phyloP scores from a whole-genome alignment of 2,888 invertebrate genomes.

The Hyalella azteca region DNA sequence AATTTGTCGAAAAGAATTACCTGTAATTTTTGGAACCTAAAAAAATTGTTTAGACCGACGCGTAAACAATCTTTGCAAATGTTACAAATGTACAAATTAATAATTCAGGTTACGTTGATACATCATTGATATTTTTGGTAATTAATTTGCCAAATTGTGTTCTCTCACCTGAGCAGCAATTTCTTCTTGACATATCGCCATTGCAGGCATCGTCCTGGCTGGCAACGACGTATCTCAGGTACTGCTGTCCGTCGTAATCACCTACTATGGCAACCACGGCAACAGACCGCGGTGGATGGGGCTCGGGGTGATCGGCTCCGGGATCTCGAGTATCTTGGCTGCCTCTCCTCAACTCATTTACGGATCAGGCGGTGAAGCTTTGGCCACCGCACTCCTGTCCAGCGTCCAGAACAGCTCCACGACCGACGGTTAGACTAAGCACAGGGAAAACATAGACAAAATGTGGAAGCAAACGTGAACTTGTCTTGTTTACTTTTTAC shows the following conservation, averaged over 20 bases:
- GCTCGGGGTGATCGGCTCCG: slow-evolving; percentile 47
- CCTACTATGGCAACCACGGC: slow-evolving; percentile 57
- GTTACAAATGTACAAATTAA: no score
- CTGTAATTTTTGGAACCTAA: no score
- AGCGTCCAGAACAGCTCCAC: neutral
- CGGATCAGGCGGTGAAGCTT: slow-evolving; percentile 53
- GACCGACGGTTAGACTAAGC: neutral
- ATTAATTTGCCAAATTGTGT: no score
- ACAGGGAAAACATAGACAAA: neutral
- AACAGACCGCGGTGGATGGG: slow-evolving; percentile 56
- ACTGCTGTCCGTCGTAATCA: slow-evolving; percentile 64
- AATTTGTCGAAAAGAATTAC: no score
- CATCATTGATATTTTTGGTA: no score
- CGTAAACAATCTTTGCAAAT: no score
- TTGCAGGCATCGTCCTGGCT: slow-evolving; percentile 61
- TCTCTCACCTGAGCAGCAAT: no score
- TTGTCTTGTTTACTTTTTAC: neutral
- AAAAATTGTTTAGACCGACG: no score
- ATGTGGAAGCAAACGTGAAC: neutral
- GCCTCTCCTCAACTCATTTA: slow-evolving; percentile 55
- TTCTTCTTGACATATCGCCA: slow-evolving; percentile 26
- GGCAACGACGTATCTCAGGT: slow-evolving; percentile 78
- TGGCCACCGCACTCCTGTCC: neutral
- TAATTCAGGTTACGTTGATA: no score
- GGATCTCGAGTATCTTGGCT: slow-evolving; percentile 47